Percentiles rank a stretch among this genome's conserved stretches.
Evolutionary conservation across 2,113 vertebrate species (phyloP).

Genomic region (Micromys minutus): DNA sequence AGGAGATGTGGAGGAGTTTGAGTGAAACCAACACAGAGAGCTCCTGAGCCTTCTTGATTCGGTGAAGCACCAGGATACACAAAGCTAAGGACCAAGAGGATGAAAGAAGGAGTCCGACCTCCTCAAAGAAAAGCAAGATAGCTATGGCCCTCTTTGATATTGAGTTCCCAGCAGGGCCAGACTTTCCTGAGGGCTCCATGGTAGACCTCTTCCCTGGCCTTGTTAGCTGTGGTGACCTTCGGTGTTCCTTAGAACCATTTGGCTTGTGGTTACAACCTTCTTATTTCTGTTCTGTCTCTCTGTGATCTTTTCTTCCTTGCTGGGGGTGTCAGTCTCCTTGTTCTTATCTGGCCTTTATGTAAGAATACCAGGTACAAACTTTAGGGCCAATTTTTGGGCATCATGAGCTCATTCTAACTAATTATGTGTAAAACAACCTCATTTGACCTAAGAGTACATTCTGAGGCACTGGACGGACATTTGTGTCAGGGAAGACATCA

Average conservation of each 20-base stretch:
- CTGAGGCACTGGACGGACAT: not conserved
- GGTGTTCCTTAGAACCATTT: not conserved
- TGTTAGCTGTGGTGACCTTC: not conserved
- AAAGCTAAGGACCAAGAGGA: conserved; percentile 12
- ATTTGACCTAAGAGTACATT: not conserved
- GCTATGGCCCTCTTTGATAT: too few relatives aligned
- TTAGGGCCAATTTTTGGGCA: not conserved
- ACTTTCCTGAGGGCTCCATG: not conserved
- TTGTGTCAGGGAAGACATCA: not conserved
- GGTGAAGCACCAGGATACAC: not conserved
- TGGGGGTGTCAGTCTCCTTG: not conserved
- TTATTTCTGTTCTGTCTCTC: not conserved
- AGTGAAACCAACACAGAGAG: not conserved
- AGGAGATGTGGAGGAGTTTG: not conserved
- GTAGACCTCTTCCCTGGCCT: not conserved
- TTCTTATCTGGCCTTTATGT: not conserved
- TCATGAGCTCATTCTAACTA: conserved; percentile 20
- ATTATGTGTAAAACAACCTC: not conserved
- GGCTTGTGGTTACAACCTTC: not conserved
- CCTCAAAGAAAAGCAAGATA: not conserved
- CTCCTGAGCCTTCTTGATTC: not conserved
- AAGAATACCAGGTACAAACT: not conserved
- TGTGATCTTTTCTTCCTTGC: not conserved
- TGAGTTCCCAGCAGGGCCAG: not conserved
- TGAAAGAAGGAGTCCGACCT: rapidly evolving